Evolutionary conservation across 2,888 invertebrate genomes (phyloP), one percentile per base, ranked within the genome.

Genomic region (Cheiracanthium punctorium): DNA sequence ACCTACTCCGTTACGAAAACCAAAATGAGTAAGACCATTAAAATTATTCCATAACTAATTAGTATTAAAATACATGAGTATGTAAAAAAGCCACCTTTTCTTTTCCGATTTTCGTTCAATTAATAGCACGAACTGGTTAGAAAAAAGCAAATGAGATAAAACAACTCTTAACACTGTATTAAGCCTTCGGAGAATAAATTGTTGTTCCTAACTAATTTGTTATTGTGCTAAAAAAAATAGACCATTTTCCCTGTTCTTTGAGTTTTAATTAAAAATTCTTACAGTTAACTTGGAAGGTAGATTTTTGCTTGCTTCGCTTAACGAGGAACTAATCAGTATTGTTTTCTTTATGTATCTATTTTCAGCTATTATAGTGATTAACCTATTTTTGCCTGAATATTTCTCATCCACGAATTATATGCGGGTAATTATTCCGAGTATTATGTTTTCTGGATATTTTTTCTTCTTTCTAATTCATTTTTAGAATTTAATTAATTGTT

Each of bases 281-380:
- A 58, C 4, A 58, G 58, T 58, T 58, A 24, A 58, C 1, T 58
- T 58, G 20, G 58, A 17, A 58, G 24, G 24, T 20, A 20, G 17
- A 24, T 58, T 58, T 58, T 58, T 48, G 43, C 43, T 48, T 58
- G 58, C 58, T 58, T 48, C 43, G 43, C 43, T 48, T 48, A 58
- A 58, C 24, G 58, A 58, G 20, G 12, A 58, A 58, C 58, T 58
- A 24, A 58, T 58, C 24, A 24, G 58, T 24, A 58, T 58, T 24
- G 58, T 58, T 24, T 58, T 24, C 24, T 24, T 24, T 24, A 20
- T 5, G 4, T 24, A 20, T 58, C 58, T 48, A 48, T 48, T 48
- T 48, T 37, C 17, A 48, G 43, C 43, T 48, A 48, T 48, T 48
- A 17, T 48, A 48, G 43, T 12, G 58, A 20, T 24, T 58, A 58